Conservation (phyloP, 2,113 vertebrate genomes). For the Phodopus roborovskii region DNA sequence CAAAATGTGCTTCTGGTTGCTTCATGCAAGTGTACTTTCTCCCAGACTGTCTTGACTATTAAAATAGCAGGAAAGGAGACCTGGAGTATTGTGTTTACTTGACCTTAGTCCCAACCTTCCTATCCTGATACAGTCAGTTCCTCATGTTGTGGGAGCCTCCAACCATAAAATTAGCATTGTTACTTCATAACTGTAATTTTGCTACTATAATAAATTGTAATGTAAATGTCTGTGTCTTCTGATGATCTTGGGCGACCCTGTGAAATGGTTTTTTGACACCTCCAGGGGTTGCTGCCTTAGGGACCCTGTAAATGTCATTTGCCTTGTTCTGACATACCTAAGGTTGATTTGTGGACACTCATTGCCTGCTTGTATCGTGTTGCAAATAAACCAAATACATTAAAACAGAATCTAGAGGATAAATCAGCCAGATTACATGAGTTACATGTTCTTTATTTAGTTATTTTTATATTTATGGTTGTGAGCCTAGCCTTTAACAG, state of each 20-base stretch:
- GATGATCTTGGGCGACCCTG: neutral
- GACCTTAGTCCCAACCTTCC: neutral
- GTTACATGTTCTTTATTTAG: neutral
- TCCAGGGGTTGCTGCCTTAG: neutral
- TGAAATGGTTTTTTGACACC: neutral
- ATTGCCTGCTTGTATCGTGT: neutral
- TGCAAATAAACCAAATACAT: neutral
- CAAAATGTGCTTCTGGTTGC: slow-evolving; percentile 21
- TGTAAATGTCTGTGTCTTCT: neutral
- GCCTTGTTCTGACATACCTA: neutral
- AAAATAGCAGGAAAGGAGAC: neutral
- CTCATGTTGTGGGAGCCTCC: neutral
- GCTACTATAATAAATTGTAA: neutral
- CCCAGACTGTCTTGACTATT: neutral
- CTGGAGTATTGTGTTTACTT: slow-evolving; percentile 1
- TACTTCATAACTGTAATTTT: neutral
- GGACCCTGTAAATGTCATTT: neutral
- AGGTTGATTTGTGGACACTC: neutral
- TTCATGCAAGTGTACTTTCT: slow-evolving; percentile 37
- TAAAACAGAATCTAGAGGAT: neutral
- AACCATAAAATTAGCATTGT: neutral
- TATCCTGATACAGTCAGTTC: neutral
- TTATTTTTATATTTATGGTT: neutral
- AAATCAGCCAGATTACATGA: neutral
- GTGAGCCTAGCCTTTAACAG: too few species aligned